Percentiles rank a stretch among this genome's conserved stretches.
Conservation (phyloP, 2,888 invertebrate genomes). For the Chloroclysta siterata region DNA sequence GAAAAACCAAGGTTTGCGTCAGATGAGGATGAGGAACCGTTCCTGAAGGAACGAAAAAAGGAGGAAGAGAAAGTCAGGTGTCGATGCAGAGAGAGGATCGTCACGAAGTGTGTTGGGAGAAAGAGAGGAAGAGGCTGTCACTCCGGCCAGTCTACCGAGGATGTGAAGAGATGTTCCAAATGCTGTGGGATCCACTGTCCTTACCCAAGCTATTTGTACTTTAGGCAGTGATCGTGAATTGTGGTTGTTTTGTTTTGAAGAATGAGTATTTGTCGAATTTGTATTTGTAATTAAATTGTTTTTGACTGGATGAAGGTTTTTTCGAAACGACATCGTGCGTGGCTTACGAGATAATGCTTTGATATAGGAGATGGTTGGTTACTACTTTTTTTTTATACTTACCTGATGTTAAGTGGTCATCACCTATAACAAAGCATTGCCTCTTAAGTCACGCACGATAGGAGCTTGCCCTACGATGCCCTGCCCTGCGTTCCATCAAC, state of each 20-base stretch:
- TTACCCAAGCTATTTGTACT: conserved; percentile 57
- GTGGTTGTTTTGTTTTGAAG: conserved; percentile 8
- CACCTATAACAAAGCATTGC: too few relatives aligned
- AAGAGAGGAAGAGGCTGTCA: conserved; percentile 14
- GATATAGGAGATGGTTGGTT: too few relatives aligned
- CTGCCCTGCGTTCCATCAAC: too few relatives aligned
- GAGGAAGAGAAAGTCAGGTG: conserved; percentile 20
- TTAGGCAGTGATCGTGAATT: conserved; percentile 42
- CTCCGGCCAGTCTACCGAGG: conserved; percentile 17
- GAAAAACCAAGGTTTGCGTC: conserved; percentile 15
- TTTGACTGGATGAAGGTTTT: conserved; percentile 1
- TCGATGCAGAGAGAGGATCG: conserved; percentile 24
- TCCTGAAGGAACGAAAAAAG: conserved; percentile 12
- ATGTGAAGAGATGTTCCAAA: conserved; percentile 46
- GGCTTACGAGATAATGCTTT: too few relatives aligned
- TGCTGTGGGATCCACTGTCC: conserved; percentile 58
- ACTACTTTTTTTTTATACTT: too few relatives aligned
- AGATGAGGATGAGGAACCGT: conserved; percentile 18
- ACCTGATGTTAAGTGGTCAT: too few relatives aligned
- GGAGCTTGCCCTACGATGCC: too few relatives aligned
- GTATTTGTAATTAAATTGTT: conserved; percentile 10
- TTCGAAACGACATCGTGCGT: too few relatives aligned
- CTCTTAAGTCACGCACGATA: too few relatives aligned
- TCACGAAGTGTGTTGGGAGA: conserved; percentile 26
- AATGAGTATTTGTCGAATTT: conserved; percentile 8